Base-by-base conservation (phyloP, 2,888 invertebrate species). In the Camponotus fellah region DNA sequence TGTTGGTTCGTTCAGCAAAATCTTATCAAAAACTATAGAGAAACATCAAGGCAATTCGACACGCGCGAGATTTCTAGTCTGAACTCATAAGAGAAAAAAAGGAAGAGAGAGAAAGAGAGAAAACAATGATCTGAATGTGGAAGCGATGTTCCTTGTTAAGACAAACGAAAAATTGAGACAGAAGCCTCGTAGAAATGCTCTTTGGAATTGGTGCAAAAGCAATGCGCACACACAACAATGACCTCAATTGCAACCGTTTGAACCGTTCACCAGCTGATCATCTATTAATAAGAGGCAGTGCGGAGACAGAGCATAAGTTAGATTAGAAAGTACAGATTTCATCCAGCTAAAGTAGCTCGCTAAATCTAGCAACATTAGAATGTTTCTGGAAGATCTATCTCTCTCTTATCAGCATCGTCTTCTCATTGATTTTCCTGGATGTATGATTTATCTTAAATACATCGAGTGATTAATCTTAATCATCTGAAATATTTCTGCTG, bases 201-300 rank as follows among this genome's bases (percentile, higher is more conserved):
- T 64, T 53, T 14, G 21, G 26, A 72, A 10, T 72, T 65, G 56
- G 76, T 53, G 81, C 65, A 80, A 64, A 82, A 69, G 43, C 66
- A 56, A 46, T 34, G 56, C n/a, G 75, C 43, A 66, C 69, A 88
- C 43, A 66, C 69, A 88, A 85, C 87, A 88, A 87, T 91, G 87
- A 86, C 89, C 88, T 87, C 85, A 83, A 88, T 89, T 85, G 83
- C 79, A 53, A 69, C 69, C 82, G 83, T 86, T 85, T 85, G 79
- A 86, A 83, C 85, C 82, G 89, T 84, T 89, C 87, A 60, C 83
- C 91, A 82, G 84, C 86, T 86, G 89, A 91, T 89, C 85, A 85
- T 46, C 76, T 80, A 84, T 89, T 90, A 88, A 81, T 69, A 83
- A 56, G 65, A 46, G 34, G 49, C 26, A 81, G 58, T 60, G 65